Evolutionary conservation across 2,888 invertebrate species (phyloP).

Genomic region (Leptopterna dolabrata): DNA sequence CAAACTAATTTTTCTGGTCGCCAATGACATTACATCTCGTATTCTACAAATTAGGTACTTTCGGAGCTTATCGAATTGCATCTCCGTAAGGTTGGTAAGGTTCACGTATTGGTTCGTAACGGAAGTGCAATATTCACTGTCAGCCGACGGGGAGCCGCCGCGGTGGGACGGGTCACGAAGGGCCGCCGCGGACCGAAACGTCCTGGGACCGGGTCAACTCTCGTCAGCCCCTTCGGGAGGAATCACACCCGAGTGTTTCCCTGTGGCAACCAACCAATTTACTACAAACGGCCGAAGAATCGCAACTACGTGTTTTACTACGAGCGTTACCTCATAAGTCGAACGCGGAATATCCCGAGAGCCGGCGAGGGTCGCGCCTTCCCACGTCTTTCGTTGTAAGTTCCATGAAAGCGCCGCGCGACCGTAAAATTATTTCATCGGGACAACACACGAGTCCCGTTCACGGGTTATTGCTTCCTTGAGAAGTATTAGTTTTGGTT

Average conservation of each 20-base stretch:
- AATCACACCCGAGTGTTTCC: neutral
- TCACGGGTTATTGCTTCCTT: neutral
- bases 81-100: no score
- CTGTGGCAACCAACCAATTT: neutral
- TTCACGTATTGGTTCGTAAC: no score
- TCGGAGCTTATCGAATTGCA: no score
- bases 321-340: neutral
- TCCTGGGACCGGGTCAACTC: neutral
- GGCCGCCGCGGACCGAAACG: neutral
- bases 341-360: neutral
- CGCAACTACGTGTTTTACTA: no score
- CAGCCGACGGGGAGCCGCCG: neutral
- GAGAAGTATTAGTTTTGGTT: neutral
- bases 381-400: neutral
- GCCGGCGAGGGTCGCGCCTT: neutral
- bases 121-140: no score
- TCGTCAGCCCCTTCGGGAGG: neutral
- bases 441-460: neutral
- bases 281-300: neutral
- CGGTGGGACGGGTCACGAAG: neutral
- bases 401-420: neutral
- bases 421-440: neutral
- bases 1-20: no score
- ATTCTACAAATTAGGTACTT: no score
- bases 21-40: no score